phyloP scores from a whole-genome alignment of 1,140 invertebrate species.

The Neuroterus valhalla region DNA sequence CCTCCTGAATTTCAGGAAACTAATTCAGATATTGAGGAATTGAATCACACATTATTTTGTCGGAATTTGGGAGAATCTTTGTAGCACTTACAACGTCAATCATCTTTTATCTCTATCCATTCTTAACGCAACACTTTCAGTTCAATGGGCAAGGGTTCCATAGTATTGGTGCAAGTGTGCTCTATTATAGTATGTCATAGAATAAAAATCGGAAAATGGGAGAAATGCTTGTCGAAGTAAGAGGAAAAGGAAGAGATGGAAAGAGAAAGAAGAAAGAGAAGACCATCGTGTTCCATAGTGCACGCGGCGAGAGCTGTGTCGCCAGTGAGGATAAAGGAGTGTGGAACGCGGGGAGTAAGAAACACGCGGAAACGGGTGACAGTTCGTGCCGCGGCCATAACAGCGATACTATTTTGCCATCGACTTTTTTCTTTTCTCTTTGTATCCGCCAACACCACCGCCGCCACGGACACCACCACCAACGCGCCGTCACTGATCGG shows the following conservation, averaged over 20 bases:
- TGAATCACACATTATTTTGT: not conserved
- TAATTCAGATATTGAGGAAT: not conserved
- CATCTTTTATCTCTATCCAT: slow-evolving; percentile 8
- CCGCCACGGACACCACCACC: slow-evolving; percentile 53
- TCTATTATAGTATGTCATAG: slow-evolving; percentile 29
- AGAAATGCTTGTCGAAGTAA: slow-evolving; percentile 42
- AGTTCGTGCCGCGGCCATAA: slow-evolving; percentile 70
- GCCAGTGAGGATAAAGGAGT: slow-evolving; percentile 65
- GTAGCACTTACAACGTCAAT: slow-evolving; percentile 3
- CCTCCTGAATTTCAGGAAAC: not conserved
- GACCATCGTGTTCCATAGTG: slow-evolving; percentile 40
- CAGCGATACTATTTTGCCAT: slow-evolving; percentile 71
- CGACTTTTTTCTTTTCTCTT: slow-evolving; percentile 56
- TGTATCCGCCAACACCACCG: slow-evolving; percentile 43
- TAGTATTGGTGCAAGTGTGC: not conserved
- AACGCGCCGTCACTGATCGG: slow-evolving; percentile 63
- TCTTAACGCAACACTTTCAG: slow-evolving; percentile 2
- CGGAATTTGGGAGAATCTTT: not conserved
- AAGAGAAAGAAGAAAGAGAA: slow-evolving; percentile 27
- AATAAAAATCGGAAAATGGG: slow-evolving; percentile 42
- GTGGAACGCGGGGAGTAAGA: slow-evolving; percentile 68
- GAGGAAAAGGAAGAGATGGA: slow-evolving; percentile 33
- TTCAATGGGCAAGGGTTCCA: not conserved
- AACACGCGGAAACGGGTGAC: slow-evolving; percentile 74
- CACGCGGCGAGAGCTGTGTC: slow-evolving; percentile 54